Conservation (phyloP, 2,113 vertebrate species). For the Cardinalis cardinalis region DNA sequence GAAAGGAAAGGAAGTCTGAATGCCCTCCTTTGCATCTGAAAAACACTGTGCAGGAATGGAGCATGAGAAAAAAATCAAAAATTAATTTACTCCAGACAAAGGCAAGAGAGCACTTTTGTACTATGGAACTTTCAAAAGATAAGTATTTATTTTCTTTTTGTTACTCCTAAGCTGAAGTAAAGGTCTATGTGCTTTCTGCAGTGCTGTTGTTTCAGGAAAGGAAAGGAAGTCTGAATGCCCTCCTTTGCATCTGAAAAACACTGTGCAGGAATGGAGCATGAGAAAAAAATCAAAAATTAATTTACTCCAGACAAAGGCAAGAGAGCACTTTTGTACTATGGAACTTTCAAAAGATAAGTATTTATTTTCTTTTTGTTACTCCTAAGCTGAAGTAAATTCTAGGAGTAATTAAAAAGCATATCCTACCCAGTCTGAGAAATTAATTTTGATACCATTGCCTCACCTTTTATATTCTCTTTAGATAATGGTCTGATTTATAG, state of each 20-base stretch:
- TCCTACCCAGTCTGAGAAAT: not conserved
- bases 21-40: conserved; percentile 38
- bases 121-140: not conserved
- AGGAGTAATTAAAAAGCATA: not conserved
- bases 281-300: conserved; percentile 46
- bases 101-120: not conserved
- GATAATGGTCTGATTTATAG: not conserved
- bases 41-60: conserved; percentile 45
- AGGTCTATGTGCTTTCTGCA: conserved; percentile 37
- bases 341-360: not conserved
- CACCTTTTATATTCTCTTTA: not conserved
- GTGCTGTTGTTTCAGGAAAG: conserved; percentile 21
- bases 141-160: not conserved
- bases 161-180: too few relatives aligned
- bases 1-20: conserved; percentile 32
- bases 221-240: conserved; percentile 11
- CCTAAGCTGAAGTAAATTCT: not conserved
- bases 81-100: conserved; percentile 24
- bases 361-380: not conserved
- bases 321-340: not conserved
- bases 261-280: conserved; percentile 40
- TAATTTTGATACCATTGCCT: not conserved
- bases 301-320: conserved; percentile 18
- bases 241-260: conserved; percentile 48
- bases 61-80: conserved; percentile 41